Percentiles rank a stretch among this genome's conserved stretches.
Evolutionary conservation across 92 coral and sea anemone genomes (phyloP).

Genomic region (Epizoanthus stellaris): DNA sequence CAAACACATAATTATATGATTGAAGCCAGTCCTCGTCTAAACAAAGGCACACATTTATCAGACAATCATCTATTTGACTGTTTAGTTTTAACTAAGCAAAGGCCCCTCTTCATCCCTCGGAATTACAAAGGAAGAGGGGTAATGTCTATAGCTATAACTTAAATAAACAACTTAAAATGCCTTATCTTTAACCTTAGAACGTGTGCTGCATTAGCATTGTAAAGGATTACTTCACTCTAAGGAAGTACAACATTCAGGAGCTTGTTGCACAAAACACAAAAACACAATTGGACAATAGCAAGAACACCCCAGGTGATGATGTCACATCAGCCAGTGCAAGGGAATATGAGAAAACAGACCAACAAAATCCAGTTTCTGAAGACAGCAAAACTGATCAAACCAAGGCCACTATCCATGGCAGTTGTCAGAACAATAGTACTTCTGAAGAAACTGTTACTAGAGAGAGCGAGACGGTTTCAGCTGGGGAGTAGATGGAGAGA

Average conservation of each 20-base stretch:
- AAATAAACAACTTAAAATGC: background rate
- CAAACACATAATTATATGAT: no score
- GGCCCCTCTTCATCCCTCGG: no score
- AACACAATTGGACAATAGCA: background rate
- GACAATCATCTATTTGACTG: background rate
- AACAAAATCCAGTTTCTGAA: background rate
- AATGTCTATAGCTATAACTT: no score
- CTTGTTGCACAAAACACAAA: conserved; percentile 53
- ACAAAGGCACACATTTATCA: background rate
- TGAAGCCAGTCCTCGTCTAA: background rate
- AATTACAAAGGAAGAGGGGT: background rate
- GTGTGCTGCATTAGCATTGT: conserved; percentile 89
- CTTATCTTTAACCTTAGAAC: conserved; percentile 52
- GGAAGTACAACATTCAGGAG: conserved; percentile 90
- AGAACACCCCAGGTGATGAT: background rate
- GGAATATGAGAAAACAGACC: background rate
- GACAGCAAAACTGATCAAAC: conserved; percentile 11
- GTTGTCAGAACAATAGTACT: background rate
- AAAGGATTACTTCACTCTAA: conserved; percentile 75
- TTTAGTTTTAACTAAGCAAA: no score
- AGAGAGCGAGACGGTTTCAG: background rate
- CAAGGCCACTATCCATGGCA: background rate
- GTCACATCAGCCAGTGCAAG: background rate
- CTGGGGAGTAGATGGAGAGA: background rate
- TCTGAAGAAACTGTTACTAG: background rate